These are phyloP conservation scores for Drosophila lutescens DNA, from an alignment of 2,888 invertebrate genomes.

Conservation along the genomic window DNA sequence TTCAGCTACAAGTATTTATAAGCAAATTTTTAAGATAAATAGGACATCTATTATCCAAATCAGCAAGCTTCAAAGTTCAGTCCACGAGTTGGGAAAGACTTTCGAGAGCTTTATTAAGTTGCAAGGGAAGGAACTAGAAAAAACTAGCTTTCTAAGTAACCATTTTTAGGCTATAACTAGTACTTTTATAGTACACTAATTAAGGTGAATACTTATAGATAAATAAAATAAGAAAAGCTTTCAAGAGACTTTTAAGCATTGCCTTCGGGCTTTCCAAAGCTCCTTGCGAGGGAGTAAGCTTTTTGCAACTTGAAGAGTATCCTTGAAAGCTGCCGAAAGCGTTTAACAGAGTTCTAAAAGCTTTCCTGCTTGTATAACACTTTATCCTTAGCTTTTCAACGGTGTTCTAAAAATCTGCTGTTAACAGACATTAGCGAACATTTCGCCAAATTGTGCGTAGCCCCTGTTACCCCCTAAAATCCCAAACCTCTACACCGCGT, in stretches of 20 bases:
- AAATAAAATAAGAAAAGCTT: not conserved
- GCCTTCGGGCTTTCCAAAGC: not conserved
- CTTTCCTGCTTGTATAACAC: not conserved
- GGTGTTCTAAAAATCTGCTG: constrained; percentile 1
- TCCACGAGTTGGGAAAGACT: no score
- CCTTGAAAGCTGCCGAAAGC: not conserved
- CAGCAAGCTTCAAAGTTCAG: not conserved
- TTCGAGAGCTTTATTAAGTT: not conserved
- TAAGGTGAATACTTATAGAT: not conserved
- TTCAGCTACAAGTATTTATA: not conserved
- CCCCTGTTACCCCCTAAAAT: not conserved
- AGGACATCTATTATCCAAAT: constrained; percentile 9
- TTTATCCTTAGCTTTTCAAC: not conserved
- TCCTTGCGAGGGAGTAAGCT: not conserved
- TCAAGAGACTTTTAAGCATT: not conserved
- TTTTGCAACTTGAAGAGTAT: not conserved
- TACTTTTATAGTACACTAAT: constrained; percentile 8
- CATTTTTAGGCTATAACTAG: no score
- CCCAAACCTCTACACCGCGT: not conserved
- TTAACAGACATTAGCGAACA: constrained; percentile 12
- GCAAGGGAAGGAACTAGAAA: not conserved
- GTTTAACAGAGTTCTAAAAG: not conserved
- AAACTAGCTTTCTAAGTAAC: not conserved
- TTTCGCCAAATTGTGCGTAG: constrained; percentile 26
- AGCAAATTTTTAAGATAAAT: not conserved